Base-by-base conservation (phyloP, 2,888 invertebrate species). In the Drosophila hamatofila region DNA sequence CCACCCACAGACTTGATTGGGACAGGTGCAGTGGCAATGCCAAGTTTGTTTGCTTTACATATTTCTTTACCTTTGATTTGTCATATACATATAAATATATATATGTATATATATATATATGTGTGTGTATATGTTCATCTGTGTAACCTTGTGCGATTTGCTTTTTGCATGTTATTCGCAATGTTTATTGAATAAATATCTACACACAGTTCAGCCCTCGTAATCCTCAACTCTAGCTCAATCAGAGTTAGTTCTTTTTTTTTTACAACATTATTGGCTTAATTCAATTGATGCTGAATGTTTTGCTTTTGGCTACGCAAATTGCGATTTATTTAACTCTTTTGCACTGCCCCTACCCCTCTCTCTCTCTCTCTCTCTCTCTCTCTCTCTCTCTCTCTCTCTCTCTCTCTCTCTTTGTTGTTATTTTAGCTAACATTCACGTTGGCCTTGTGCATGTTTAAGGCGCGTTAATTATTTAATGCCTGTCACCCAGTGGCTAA, bases 401-500 rank as follows among this genome's bases (percentile, higher is more conserved):
- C n/a, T 9, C 7, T 6, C 37, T 1, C 35, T 25, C 18, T n/a
- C 3, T 8, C 7, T 37, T 14, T 35, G n/a, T 62, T 35, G 27
- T 3, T 39, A 16, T 30, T n/a, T 35, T 42, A 54, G 35, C 12
- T 23, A 14, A 16, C 8, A 51, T 27, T 27, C 25, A 12, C 12
- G 52, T 65, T 69, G 62, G 55, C 66, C 73, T 75, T 62, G 66
- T 84, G 62, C 67, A 83, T 80, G 67, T 60, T 75, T 69, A 72
- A 87, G 73, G 75, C 79, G 68, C 88, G 89, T 92, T 92, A 92
- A 92, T 92, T 92, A 92, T 92, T 92, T 92, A 92, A 92, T 90
- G 91, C 86, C 91, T 91, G 92, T 92, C 92, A 90, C 91, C 90
- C 91, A 84, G 92, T 91, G 92, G 92, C 92, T 91, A 92, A 92